These are phyloP conservation scores for Vannuccia rotundouncinata DNA, from an alignment of 2,888 invertebrate species.

Conservation along the genomic window DNA sequence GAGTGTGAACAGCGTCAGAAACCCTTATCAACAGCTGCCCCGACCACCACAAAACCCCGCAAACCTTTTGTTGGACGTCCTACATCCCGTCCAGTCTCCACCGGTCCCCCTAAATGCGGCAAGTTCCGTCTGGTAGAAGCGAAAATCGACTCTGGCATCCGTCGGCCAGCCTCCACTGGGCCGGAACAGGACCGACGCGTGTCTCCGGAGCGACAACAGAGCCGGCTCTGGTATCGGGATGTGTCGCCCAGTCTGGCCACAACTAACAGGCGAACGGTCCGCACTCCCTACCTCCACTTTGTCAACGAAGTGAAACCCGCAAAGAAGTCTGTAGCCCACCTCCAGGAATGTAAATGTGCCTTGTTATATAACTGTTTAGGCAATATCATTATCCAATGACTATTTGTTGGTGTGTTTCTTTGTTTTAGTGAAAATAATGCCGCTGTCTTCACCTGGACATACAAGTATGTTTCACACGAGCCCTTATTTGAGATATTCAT, in stretches of 20 bases:
- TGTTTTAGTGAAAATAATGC: too few relatives aligned
- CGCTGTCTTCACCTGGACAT: too few relatives aligned
- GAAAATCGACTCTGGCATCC: not conserved
- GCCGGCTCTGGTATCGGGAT: not conserved
- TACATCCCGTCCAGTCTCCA: not conserved
- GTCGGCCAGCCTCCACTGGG: not conserved
- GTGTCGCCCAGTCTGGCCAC: not conserved
- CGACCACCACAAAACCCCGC: too few relatives aligned
- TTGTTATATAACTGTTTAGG: too few relatives aligned
- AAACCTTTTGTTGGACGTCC: too few relatives aligned
- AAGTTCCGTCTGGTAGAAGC: not conserved
- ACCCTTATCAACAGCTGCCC: not conserved
- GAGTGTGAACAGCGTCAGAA: not conserved
- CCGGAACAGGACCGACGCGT: not conserved
- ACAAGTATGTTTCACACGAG: too few relatives aligned
- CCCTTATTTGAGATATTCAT: too few relatives aligned
- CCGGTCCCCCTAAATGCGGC: not conserved
- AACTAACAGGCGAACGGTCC: not conserved
- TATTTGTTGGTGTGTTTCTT: too few relatives aligned
- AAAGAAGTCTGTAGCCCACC: slow-evolving; percentile 3
- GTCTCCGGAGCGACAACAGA: not conserved
- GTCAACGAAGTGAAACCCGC: slow-evolving; percentile 31
- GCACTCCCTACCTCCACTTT: slow-evolving; percentile 29
- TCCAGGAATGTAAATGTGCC: not conserved
- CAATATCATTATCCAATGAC: too few relatives aligned